Evolutionary conservation across 1,140 invertebrate species (phyloP).

Genomic region (Vanessa tameamea): DNA sequence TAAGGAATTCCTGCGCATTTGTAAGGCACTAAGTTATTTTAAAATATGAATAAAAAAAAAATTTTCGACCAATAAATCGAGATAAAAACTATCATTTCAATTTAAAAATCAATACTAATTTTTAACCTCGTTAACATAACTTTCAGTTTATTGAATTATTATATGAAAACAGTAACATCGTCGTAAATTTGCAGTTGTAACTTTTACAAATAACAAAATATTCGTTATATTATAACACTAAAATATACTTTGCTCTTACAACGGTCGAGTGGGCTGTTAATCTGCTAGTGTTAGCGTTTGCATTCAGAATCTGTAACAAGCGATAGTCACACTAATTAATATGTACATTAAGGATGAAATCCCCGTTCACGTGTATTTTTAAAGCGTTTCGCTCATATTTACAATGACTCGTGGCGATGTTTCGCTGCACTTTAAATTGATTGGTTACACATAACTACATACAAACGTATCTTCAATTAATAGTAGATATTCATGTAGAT

Average conservation of each 20-base stretch:
- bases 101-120: no score
- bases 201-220: not conserved
- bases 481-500: not conserved
- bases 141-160: no score
- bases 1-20: no score
- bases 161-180: no score
- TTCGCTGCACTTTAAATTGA: constrained; percentile 34
- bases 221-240: not conserved
- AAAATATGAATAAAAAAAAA: no score
- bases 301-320: not conserved
- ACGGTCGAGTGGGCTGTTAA: constrained; percentile 32
- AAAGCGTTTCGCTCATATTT: constrained; percentile 22
- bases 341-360: not conserved
- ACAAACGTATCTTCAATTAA: constrained; percentile 4
- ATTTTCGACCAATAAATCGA: no score
- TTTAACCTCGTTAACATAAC: no score
- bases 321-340: not conserved
- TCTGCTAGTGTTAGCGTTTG: constrained; percentile 30
- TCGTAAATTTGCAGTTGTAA: no score
- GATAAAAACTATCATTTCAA: no score
- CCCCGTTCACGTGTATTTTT: not conserved
- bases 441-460: constrained; percentile 21
- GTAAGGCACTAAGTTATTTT: no score
- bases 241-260: constrained; percentile 8
- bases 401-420: constrained; percentile 27